Conservation (phyloP, 2,888 invertebrate species). For the Poecilus cupreus region DNA sequence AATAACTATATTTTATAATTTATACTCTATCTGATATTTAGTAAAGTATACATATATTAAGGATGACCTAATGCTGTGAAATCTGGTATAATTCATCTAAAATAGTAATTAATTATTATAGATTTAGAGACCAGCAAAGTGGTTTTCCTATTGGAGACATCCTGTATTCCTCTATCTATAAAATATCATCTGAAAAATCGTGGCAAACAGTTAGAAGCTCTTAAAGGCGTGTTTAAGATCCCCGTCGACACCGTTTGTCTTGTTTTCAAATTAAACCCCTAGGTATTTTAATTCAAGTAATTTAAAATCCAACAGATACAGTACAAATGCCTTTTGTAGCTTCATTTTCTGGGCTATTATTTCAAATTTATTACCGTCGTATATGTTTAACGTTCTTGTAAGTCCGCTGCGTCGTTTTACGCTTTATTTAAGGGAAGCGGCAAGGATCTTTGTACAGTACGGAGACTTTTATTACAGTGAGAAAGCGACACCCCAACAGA, state of each 20-base stretch:
- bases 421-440: constrained; percentile 4
- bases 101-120: too few species aligned
- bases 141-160: too few species aligned
- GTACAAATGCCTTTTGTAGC: constrained; percentile 53
- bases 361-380: constrained; percentile 49
- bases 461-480: neutral
- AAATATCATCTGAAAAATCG: neutral
- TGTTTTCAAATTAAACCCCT: constrained; percentile 47
- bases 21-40: too few species aligned
- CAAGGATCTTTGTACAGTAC: neutral
- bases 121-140: too few species aligned
- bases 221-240: neutral
- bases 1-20: too few species aligned
- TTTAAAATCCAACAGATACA: constrained; percentile 53
- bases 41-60: too few species aligned
- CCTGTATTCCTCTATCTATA: too few species aligned
- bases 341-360: constrained; percentile 53
- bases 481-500: too few species aligned
- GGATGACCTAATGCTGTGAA: too few species aligned
- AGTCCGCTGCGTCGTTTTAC: constrained; percentile 25
- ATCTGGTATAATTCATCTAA: too few species aligned
- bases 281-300: constrained; percentile 53
- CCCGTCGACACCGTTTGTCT: neutral
- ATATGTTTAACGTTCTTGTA: constrained; percentile 46
- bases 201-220: neutral